Base-by-base conservation (phyloP, 2,113 vertebrate species). In the Aplodontia rufa region DNA sequence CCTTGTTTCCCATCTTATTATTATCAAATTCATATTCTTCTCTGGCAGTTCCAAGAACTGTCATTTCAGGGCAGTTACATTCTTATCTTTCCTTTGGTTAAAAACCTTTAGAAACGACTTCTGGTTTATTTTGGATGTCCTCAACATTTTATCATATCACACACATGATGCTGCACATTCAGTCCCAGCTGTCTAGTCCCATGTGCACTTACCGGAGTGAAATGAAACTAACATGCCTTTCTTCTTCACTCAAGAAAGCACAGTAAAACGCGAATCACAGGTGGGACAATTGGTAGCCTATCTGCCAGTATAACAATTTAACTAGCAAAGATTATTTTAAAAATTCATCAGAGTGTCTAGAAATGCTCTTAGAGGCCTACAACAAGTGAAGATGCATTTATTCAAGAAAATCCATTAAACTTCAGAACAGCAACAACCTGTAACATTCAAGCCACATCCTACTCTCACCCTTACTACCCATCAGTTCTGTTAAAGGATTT, bases 11-110 rank as follows among this genome's bases (percentile, higher is more conserved):
- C 51, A 76, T 69, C 35, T 86, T 72, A 72, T 69, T 30, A 90
- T 78, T 82, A 68, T 62, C 53, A 72, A 93, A 90, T 82, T 81
- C 64, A 84, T 90, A 75, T 47, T 94, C 45, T 66, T 74, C 11
- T 68, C 11, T 68, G 53, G 42, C 37, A 87, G 22, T 66, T 88
- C 35, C 3, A 69, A 92, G 58, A 84, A 95, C 35, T 45, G 28
- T 71, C 85, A 76, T 30, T 40, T 78, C 19, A n/a, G 19, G 3
- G 47, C 49, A 3, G 6, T 86, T 84, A 80, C 64, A 69, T 83
- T 62, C 55, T 62, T 55, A 60, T 47, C 1, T 4, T 2, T 71
- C 49, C 26, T 92, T 84, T 49, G 24, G 69, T 87, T 55, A 85
- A 69, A 94, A 47, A 14, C 8, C 62, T 92, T 83, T 78, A 84